phyloP scores from a whole-genome alignment of 2,113 vertebrate genomes.

The Abramis brama region DNA sequence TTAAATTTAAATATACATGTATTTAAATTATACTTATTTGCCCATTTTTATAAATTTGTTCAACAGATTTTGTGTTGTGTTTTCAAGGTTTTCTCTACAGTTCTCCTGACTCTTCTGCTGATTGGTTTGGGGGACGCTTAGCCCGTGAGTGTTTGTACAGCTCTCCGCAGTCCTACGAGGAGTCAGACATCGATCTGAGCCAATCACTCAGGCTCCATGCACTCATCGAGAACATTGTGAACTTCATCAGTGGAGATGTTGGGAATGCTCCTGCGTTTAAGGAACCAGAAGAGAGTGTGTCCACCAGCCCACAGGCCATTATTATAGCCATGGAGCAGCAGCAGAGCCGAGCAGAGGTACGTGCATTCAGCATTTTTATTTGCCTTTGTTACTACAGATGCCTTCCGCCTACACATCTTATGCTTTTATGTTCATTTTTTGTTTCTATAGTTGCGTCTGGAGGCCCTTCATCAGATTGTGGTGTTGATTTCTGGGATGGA shows the following conservation, averaged over 20 bases:
- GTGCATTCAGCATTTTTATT: neutral
- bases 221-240: slow-evolving; percentile 91
- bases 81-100: slow-evolving; percentile 71
- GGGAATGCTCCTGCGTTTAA: slow-evolving; percentile 90
- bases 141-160: slow-evolving; percentile 83
- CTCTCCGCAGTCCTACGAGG: slow-evolving; percentile 81
- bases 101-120: slow-evolving; percentile 83
- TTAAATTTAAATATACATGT: no score
- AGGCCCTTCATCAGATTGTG: slow-evolving; percentile 96
- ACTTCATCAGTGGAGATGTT: slow-evolving; percentile 93
- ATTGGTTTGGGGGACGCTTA: slow-evolving; percentile 87
- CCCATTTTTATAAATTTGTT: neutral
- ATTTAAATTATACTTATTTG: neutral
- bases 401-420: neutral
- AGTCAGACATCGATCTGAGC: slow-evolving; percentile 87
- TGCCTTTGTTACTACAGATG: neutral
- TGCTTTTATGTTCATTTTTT: slow-evolving; percentile 28
- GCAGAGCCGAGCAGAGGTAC: slow-evolving; percentile 91
- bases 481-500: slow-evolving; percentile 96
- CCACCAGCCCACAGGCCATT: slow-evolving; percentile 90
- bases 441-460: slow-evolving; percentile 85
- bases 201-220: slow-evolving; percentile 86
- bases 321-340: slow-evolving; percentile 95
- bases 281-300: slow-evolving; percentile 94
- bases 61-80: neutral